These are phyloP conservation scores for Dascyllus trimaculatus DNA, from an alignment of 2,113 vertebrate genomes.

Conservation along the genomic window DNA sequence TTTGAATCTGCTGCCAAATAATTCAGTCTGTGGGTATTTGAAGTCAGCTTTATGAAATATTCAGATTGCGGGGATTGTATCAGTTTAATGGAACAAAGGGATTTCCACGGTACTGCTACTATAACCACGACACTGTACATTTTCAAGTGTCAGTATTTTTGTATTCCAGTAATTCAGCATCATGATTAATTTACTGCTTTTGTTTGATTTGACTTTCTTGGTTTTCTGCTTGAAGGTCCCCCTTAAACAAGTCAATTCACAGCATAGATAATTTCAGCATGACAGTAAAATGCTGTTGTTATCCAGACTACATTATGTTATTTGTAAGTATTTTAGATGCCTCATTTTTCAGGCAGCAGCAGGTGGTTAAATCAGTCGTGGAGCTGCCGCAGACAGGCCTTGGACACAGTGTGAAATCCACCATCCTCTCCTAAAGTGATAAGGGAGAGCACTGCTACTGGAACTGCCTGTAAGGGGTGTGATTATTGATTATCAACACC, in stretches of 20 bases:
- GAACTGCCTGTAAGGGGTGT: constrained; percentile 47
- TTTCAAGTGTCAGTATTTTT: neutral
- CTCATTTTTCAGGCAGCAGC: constrained; percentile 1
- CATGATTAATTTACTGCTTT: neutral
- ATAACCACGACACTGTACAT: neutral
- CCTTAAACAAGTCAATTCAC: constrained; percentile 1
- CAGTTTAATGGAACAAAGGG: constrained; percentile 41
- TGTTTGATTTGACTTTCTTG: neutral
- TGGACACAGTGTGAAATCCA: constrained; percentile 28
- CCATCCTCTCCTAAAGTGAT: constrained; percentile 47
- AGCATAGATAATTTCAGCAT: neutral
- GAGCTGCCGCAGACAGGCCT: constrained; percentile 14
- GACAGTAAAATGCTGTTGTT: neutral
- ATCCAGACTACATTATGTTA: neutral
- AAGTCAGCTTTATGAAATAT: constrained; percentile 61
- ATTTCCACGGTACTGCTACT: constrained; percentile 2
- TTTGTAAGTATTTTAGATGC: constrained; percentile 16
- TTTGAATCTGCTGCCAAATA: constrained; percentile 52
- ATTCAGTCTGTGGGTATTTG: constrained; percentile 54
- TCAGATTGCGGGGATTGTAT: constrained; percentile 44
- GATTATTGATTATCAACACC: constrained; percentile 75
- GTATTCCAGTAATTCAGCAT: constrained; percentile 9
- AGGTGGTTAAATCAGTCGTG: constrained; percentile 35
- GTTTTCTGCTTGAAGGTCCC: neutral
- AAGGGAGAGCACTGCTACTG: constrained; percentile 26